Percentiles rank a stretch among this genome's conserved stretches.
These are phyloP conservation scores for Drosophila funebris DNA, from an alignment of 1,140 invertebrate genomes.

Conservation along the genomic window DNA sequence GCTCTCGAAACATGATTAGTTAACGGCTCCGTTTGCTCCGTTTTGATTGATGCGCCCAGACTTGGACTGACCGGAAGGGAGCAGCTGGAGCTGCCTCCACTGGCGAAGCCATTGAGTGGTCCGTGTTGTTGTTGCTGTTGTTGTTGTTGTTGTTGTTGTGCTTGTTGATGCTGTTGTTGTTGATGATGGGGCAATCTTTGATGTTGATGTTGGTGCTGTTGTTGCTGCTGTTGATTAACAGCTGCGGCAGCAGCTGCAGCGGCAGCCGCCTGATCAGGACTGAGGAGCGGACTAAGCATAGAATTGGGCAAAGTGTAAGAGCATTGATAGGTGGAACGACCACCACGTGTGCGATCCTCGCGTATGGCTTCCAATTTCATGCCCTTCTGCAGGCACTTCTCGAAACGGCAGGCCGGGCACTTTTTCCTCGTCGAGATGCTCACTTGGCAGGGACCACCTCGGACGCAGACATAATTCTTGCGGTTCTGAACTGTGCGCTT, in stretches of 20 bases:
- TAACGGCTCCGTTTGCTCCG: constrained; percentile 54
- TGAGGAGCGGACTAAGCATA: constrained; percentile 83
- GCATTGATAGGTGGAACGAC: constrained; percentile 97
- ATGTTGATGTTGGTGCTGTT: constrained; percentile 55
- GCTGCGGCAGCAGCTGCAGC: constrained; percentile 52
- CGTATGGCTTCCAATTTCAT: constrained; percentile 99
- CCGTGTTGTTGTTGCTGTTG: constrained; percentile 52
- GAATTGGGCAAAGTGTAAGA: constrained; percentile 93
- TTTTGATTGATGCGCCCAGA: constrained; percentile 60
- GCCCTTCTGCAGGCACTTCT: constrained; percentile 97
- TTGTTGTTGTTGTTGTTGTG: constrained; percentile 46
- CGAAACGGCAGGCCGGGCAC: constrained; percentile 98
- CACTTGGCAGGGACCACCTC: constrained; percentile 95
- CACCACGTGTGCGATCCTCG: constrained; percentile 96
- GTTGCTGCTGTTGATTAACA: constrained; percentile 55
- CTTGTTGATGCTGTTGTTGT: constrained; percentile 37
- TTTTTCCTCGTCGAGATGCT: constrained; percentile 97
- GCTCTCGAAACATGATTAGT: constrained; percentile 42
- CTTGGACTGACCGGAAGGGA: constrained; percentile 64
- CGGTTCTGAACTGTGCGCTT: constrained; percentile 99
- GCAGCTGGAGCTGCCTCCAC: constrained; percentile 31
- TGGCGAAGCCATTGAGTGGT: constrained; percentile 54
- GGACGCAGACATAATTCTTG: constrained; percentile 97
- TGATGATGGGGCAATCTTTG: constrained; percentile 58
- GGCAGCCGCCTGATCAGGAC: constrained; percentile 69